Percentiles rank a stretch among this genome's conserved stretches.
Conservation (phyloP, 2,888 invertebrate species). For the Drosophila nigritarsus region DNA sequence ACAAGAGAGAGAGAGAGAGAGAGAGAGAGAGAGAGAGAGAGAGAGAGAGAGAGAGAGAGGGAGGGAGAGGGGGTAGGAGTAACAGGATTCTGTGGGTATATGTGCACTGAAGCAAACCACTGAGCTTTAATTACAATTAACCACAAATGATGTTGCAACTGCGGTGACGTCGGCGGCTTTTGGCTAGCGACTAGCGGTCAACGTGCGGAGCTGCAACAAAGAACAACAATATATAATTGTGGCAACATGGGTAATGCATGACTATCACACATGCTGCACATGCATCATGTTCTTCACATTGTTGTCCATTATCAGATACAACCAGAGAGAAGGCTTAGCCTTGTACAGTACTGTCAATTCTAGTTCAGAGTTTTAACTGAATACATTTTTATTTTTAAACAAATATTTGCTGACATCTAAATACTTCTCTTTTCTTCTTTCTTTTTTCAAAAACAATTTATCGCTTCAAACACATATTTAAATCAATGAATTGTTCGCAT, state of each 20-base stretch:
- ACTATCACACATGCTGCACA: conserved; percentile 5
- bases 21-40: neutral
- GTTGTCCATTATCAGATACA: too few species aligned
- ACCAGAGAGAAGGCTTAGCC: neutral
- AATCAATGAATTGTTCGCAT: neutral
- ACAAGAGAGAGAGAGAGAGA: neutral
- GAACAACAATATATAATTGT: conserved; percentile 11
- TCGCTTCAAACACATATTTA: neutral
- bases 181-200: conserved; percentile 29
- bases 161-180: conserved; percentile 48
- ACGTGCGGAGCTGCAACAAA: conserved; percentile 13
- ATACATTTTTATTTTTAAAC: neutral
- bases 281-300: neutral
- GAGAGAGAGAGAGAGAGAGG: too few species aligned
- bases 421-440: neutral
- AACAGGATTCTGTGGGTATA: conserved; percentile 25
- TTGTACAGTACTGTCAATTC: neutral
- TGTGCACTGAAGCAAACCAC: conserved; percentile 62
- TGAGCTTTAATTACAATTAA: conserved; percentile 76
- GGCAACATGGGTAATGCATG: neutral
- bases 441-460: neutral
- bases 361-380: neutral
- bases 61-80: too few species aligned
- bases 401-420: neutral
- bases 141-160: conserved; percentile 71